Evolutionary conservation across 2,797 vertebrate species (phyloP).

Genomic region (Molossus alvarezi): DNA sequence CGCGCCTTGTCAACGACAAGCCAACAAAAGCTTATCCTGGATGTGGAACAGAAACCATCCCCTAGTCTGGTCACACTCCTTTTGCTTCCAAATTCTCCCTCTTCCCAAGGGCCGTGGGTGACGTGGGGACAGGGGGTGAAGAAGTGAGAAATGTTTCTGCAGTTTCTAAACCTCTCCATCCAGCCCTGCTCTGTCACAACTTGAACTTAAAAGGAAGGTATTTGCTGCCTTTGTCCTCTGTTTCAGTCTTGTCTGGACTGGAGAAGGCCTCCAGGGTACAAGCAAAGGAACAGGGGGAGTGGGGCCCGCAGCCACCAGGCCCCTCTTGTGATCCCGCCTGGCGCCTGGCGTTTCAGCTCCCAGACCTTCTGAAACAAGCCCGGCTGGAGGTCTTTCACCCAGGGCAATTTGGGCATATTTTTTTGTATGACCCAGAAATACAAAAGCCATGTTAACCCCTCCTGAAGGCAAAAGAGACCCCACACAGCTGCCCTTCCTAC

Average conservation of each 20-base stretch:
- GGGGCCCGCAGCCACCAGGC: neutral
- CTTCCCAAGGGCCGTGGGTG: neutral
- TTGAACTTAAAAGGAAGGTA: conserved; percentile 38
- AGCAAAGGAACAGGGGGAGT: neutral
- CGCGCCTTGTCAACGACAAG: neutral
- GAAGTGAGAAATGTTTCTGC: neutral
- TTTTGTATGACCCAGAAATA: neutral
- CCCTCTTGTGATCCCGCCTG: neutral
- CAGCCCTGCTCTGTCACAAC: neutral
- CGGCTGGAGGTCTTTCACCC: neutral
- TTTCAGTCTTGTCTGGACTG: conserved; percentile 46
- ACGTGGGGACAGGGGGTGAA: neutral
- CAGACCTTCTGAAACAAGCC: neutral
- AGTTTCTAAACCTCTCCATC: neutral
- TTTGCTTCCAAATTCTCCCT: neutral
- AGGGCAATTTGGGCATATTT: neutral
- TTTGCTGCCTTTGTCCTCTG: neutral
- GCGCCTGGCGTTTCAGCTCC: neutral
- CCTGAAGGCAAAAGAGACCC: neutral
- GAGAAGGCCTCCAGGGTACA: neutral
- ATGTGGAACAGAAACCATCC: neutral
- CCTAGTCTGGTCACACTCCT: neutral
- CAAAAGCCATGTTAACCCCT: neutral
- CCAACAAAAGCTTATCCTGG: neutral
- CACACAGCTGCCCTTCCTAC: neutral